Evolutionary conservation across 30 jellyfish, hydroid and myxozoan genomes (phyloP), one percentile per base, ranked within the genome.

Genomic region (Turritopsis rubra): DNA sequence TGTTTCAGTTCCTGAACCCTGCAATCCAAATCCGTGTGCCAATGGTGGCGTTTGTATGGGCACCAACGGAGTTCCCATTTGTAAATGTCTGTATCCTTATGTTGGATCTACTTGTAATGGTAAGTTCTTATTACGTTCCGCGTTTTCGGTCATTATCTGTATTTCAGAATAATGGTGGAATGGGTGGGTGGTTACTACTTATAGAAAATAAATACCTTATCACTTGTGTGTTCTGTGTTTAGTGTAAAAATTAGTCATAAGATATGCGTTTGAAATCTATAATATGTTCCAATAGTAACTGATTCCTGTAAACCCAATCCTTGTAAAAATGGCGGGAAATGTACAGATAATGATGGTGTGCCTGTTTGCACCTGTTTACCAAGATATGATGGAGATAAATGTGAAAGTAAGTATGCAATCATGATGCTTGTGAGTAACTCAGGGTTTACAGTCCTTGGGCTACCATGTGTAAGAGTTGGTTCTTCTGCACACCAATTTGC

Each of bases 301-400:
- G 83, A 92, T 76, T 71, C 89, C 52, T 92, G 98, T 75, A 85
- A 81, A 0, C 98, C 98, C 41, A 92, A 92, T 68, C 98, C 98
- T 1, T 92, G 98, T 79, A 24, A 26, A 66, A 92, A 92, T 82
- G 95, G 93, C 9, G 98, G 96, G 13, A 85, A 87, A 24, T 92
- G 98, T 65, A 72, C 87, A 1, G 96, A 92, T 66, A 80, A 76
- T 31, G 89, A 88, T 66, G 98, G 94, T 1, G 93, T 77, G 29
- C 91, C 96, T 9, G 89, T 75, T 53, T 92, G 98, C 85, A 29
- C 88, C 8, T 92, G 98, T 77, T 94, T 83, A 28, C 79, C 65
- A n/a, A 83, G 93, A 60, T 92, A 80, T 83, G 52, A 86, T 19
- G 98, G 98, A 52, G 93, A 88, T 31, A 88, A 82, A 54, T 92